A percentile compares a stretch with the other conserved stretches of the same genome.
Conservation (phyloP, 2,888 invertebrate genomes). For the Lepetodrilus schrolli region DNA sequence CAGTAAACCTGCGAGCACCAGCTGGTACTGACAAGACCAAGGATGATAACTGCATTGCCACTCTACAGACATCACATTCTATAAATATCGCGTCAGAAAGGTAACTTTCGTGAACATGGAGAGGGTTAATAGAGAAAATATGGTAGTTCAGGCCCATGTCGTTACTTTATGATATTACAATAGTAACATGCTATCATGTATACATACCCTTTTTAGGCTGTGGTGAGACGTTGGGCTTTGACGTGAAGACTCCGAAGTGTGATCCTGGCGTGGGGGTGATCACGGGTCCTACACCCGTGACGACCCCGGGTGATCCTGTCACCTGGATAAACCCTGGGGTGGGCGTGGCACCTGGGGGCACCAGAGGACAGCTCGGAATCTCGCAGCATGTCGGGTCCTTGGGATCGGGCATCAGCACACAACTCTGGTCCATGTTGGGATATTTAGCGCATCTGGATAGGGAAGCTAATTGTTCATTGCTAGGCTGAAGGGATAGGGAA, state of each 20-base stretch:
- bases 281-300: constrained; percentile 40
- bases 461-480: too few relatives aligned
- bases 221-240: neutral
- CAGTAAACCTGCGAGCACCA: too few relatives aligned
- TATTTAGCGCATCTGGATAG: constrained; percentile 53
- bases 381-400: constrained; percentile 59
- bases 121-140: too few relatives aligned
- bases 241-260: constrained; percentile 37
- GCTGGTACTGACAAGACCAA: too few relatives aligned
- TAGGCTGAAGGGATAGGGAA: too few relatives aligned
- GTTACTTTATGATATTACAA: too few relatives aligned
- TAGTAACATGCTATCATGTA: neutral
- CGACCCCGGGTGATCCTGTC: constrained; percentile 45
- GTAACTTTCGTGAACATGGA: too few relatives aligned
- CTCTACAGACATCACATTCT: too few relatives aligned
- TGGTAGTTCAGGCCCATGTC: neutral
- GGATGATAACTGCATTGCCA: too few relatives aligned
- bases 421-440: constrained; percentile 43
- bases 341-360: constrained; percentile 47
- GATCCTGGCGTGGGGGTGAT: constrained; percentile 36
- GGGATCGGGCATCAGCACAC: constrained; percentile 57
- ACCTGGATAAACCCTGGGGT: constrained; percentile 53
- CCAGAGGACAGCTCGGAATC: constrained; percentile 52
- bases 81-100: too few relatives aligned
- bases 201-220: constrained; percentile 36